These are phyloP conservation scores for Lepus townsendii DNA, from an alignment of 2,797 vertebrate genomes.

Conservation along the genomic window DNA sequence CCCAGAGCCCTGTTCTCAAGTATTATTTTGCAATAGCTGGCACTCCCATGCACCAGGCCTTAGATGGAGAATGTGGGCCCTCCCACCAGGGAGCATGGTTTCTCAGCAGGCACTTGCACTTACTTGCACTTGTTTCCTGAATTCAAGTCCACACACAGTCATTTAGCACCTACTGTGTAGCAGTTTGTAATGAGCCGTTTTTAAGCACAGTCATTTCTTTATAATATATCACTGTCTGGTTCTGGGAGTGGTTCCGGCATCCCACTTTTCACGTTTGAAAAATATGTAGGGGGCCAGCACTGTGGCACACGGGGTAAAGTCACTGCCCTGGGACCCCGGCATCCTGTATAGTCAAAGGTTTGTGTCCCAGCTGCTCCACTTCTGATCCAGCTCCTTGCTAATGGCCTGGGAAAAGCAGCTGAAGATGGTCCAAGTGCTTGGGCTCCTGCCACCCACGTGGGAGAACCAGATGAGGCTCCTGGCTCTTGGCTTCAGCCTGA, in stretches of 20 bases:
- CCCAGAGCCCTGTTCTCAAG: background rate
- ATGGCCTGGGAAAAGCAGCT: too few relatives aligned
- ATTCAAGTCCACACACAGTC: background rate
- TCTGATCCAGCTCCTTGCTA: too few relatives aligned
- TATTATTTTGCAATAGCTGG: background rate
- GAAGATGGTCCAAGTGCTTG: too few relatives aligned
- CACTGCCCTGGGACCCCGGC: too few relatives aligned
- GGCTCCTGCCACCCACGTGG: too few relatives aligned
- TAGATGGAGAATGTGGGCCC: background rate
- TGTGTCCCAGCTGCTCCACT: too few relatives aligned
- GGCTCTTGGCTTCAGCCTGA: too few relatives aligned
- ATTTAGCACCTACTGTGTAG: background rate
- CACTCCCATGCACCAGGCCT: background rate
- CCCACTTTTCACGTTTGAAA: background rate
- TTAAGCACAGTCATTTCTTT: background rate
- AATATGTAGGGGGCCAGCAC: background rate
- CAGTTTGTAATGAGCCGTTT: background rate
- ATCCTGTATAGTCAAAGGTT: too few relatives aligned
- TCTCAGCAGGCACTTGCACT: background rate
- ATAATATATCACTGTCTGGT: background rate
- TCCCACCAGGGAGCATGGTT: background rate
- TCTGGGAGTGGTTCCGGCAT: background rate
- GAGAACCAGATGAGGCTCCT: too few relatives aligned
- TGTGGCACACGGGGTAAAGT: too few relatives aligned
- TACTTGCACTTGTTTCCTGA: background rate